A percentile compares a stretch with the other conserved stretches of the same genome.
phyloP scores from a whole-genome alignment of 2,888 invertebrate species.

The Neoitamus cyanurus region DNA sequence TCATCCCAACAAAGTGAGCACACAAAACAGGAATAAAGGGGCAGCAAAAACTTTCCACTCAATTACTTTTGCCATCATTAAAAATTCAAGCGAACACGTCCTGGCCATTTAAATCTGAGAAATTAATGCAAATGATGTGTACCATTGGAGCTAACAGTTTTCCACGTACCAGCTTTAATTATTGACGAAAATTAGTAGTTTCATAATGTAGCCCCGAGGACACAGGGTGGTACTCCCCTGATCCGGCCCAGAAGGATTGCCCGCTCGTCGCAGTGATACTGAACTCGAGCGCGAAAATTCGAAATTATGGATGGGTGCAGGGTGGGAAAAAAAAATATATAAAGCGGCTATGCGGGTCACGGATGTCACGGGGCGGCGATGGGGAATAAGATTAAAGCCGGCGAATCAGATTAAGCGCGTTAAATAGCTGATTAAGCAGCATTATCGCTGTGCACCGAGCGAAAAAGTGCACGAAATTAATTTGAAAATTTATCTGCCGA shows the following conservation, averaged over 20 bases:
- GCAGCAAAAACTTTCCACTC: constrained; percentile 2
- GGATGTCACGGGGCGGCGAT: not conserved
- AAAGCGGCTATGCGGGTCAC: not conserved
- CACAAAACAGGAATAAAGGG: not conserved
- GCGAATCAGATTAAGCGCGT: constrained; percentile 35
- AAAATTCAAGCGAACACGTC: constrained; percentile 1
- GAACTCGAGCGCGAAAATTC: not conserved
- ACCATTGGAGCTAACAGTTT: constrained; percentile 23
- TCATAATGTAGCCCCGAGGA: not conserved
- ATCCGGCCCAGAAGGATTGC: not conserved
- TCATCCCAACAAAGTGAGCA: not conserved
- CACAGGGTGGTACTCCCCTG: not conserved
- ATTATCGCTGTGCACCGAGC: constrained; percentile 28
- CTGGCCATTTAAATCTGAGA: constrained; percentile 20
- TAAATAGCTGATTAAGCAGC: constrained; percentile 36
- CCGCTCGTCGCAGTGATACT: not conserved
- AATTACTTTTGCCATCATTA: not conserved
- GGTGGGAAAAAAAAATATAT: not conserved
- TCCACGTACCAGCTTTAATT: constrained; percentile 9
- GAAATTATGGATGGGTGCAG: not conserved
- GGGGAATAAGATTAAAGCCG: constrained; percentile 29
- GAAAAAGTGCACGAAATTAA: constrained; percentile 18
- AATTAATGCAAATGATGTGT: constrained; percentile 31
- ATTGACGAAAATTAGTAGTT: constrained; percentile 28
- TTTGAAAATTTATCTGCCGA: constrained; percentile 20